Evolutionary conservation across 2,888 invertebrate genomes (phyloP).

Genomic region (Chamaedrilus cognettii): DNA sequence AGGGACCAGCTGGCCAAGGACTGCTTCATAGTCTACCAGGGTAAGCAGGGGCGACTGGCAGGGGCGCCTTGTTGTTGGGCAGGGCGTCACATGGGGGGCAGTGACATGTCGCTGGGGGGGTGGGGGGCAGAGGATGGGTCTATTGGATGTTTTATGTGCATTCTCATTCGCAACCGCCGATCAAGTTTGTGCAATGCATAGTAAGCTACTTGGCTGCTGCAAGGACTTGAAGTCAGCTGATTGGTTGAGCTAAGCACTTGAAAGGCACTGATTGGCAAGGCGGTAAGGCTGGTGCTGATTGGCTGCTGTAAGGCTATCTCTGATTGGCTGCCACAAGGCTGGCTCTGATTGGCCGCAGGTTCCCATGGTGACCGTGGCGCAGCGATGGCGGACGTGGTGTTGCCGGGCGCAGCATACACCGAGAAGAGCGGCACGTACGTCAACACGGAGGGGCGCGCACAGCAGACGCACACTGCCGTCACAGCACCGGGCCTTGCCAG

Average conservation of each 20-base stretch:
- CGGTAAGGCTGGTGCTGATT: neutral
- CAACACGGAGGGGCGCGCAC: conserved; percentile 93
- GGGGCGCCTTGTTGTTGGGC: too few species aligned
- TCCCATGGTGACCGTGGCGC: conserved; percentile 93
- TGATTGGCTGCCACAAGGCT: neutral
- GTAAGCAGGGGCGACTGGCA: too few species aligned
- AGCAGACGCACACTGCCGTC: conserved; percentile 84
- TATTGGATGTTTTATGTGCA: too few species aligned
- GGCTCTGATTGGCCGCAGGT: too few species aligned
- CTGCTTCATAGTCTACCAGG: conserved; percentile 81
- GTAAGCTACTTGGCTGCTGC: too few species aligned
- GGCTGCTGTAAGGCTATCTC: neutral
- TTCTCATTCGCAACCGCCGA: too few species aligned
- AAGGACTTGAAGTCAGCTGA: too few species aligned
- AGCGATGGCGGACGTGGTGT: conserved; percentile 84
- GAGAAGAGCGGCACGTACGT: conserved; percentile 98
- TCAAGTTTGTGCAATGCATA: too few species aligned
- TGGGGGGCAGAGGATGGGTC: neutral
- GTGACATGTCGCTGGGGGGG: too few species aligned
- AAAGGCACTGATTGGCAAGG: too few species aligned
- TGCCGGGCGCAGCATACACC: conserved; percentile 96
- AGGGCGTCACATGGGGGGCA: too few species aligned
- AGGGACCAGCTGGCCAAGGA: conserved; percentile 78
- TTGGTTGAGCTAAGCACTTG: too few species aligned
- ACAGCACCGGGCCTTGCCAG: conserved; percentile 90